phyloP scores from a whole-genome alignment of 2,113 vertebrate genomes.

The Leucoraja erinaceus region DNA sequence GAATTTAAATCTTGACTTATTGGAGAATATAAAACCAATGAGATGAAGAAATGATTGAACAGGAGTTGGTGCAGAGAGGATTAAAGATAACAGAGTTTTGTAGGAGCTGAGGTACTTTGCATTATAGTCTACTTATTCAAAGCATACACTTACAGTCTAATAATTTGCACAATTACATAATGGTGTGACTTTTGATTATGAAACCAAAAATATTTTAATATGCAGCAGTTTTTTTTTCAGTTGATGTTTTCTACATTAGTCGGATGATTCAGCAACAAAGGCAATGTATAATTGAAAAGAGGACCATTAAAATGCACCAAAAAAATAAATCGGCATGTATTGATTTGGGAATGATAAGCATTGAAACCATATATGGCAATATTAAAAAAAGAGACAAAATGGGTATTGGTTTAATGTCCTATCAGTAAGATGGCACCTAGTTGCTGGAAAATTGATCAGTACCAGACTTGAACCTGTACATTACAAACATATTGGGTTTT shows the following conservation, averaged over 20 bases:
- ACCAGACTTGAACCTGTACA: no score
- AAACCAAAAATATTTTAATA: background rate
- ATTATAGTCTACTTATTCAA: background rate
- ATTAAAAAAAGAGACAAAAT: background rate
- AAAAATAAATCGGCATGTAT: background rate
- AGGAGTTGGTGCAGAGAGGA: background rate
- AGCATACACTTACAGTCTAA: background rate
- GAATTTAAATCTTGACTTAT: background rate
- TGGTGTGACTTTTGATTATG: background rate
- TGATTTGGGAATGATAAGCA: background rate
- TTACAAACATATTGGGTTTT: no score
- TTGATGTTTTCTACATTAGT: no score
- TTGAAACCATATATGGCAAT: background rate
- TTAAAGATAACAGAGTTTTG: background rate
- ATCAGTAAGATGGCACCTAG: background rate
- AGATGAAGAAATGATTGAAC: background rate
- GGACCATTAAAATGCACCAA: background rate
- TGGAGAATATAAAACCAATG: background rate
- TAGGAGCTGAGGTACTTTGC: background rate
- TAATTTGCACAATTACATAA: background rate
- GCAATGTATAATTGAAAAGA: background rate
- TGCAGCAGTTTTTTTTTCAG: background rate
- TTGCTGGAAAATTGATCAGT: no score
- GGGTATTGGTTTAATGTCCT: background rate
- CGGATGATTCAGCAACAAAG: background rate